phyloP scores from a whole-genome alignment of 2,113 vertebrate species.

The Eudyptes chrysolophus region DNA sequence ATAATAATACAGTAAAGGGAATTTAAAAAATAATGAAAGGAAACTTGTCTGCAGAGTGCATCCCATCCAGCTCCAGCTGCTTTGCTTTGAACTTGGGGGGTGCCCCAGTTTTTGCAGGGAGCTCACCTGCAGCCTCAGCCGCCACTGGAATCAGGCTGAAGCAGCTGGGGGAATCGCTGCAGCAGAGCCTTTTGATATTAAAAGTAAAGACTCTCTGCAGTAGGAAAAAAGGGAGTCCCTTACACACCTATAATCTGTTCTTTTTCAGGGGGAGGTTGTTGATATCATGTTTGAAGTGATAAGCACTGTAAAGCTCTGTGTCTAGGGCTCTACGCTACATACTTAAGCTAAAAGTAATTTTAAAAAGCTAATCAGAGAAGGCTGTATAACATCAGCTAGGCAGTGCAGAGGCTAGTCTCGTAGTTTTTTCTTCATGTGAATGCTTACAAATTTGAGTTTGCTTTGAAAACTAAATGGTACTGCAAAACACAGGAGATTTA shows the following conservation, averaged over 20 bases:
- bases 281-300: neutral
- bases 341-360: neutral
- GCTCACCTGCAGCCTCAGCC: neutral
- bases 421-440: neutral
- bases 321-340: neutral
- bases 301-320: neutral
- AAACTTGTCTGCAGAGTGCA: neutral
- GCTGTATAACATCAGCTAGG: neutral
- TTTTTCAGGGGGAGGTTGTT: neutral
- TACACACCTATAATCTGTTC: neutral
- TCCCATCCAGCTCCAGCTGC: neutral
- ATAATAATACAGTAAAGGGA: neutral
- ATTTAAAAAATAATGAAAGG: neutral
- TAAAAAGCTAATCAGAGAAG: neutral
- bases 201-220: neutral
- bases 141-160: neutral
- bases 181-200: neutral
- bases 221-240: neutral
- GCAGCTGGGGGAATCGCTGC: neutral
- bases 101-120: neutral
- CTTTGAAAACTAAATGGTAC: neutral
- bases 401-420: neutral
- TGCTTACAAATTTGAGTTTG: neutral
- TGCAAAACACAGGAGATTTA: slow-evolving; percentile 8
- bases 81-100: neutral